These are phyloP conservation scores for Himalopsyche tibetana DNA, from an alignment of 2,888 invertebrate species.

Conservation along the genomic window DNA sequence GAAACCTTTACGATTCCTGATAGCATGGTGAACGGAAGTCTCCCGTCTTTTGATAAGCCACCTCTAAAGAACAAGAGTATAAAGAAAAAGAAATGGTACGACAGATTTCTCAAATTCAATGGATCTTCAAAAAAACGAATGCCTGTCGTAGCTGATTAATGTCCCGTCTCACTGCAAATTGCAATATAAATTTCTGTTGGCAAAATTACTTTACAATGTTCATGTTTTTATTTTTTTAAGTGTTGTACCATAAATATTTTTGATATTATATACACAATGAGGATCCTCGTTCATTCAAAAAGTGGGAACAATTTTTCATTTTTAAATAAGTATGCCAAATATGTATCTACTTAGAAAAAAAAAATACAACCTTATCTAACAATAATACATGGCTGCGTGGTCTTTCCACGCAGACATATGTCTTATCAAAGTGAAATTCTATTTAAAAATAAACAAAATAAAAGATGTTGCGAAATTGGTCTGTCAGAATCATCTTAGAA, in stretches of 20 bases:
- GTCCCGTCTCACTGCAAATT: background rate
- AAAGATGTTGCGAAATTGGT: no score
- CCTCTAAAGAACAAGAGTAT: conserved; percentile 27
- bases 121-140: conserved; percentile 54
- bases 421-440: no score
- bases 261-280: conserved; percentile 8
- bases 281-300: background rate
- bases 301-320: no score
- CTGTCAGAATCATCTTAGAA: no score
- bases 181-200: background rate
- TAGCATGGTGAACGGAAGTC: conserved; percentile 23
- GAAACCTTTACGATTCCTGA: background rate
- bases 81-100: conserved; percentile 58
- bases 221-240: background rate
- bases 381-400: no score
- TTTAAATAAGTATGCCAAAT: no score
- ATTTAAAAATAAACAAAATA: no score
- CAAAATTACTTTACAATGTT: background rate
- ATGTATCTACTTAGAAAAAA: no score
- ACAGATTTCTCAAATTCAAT: conserved; percentile 56
- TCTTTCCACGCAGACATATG: no score
- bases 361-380: no score
- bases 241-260: conserved; percentile 32
- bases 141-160: conserved; percentile 56
- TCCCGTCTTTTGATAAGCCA: background rate